phyloP scores from a whole-genome alignment of 2,888 invertebrate genomes.

The Agrotis exclamationis region DNA sequence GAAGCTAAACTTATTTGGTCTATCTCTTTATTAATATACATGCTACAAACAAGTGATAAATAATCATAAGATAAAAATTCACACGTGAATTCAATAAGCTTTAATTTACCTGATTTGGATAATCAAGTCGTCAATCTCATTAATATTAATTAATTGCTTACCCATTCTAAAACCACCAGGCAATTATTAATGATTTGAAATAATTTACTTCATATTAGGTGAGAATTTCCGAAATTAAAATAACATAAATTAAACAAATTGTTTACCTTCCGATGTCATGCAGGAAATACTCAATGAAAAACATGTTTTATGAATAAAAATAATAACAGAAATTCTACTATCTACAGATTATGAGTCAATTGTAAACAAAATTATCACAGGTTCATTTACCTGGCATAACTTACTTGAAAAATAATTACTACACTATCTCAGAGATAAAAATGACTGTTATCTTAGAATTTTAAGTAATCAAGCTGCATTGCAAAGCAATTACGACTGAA shows the following conservation, averaged over 20 bases:
- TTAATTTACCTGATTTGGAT: conserved; percentile 7
- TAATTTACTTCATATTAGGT: conserved; percentile 9
- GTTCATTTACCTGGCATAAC: conserved; percentile 52
- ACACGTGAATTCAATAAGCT: not conserved
- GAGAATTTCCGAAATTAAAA: conserved; percentile 15
- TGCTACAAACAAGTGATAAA: not conserved
- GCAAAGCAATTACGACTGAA: conserved; percentile 21
- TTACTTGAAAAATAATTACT: conserved; percentile 29
- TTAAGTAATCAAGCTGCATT: conserved; percentile 34
- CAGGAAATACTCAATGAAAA: conserved; percentile 36
- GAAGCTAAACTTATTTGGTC: not conserved
- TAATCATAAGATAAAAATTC: conserved; percentile 6
- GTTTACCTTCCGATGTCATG: conserved; percentile 35
- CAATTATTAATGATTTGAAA: conserved; percentile 9
- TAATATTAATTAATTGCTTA: conserved; percentile 14
- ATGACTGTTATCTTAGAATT: conserved; percentile 36
- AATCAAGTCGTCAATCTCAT: not conserved
- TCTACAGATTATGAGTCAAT: conserved; percentile 39
- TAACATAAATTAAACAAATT: conserved; percentile 17
- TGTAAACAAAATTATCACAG: conserved; percentile 36
- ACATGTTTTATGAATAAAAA: conserved; percentile 35
- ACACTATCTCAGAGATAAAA: conserved; percentile 43
- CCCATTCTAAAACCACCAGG: not conserved
- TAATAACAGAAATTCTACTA: conserved; percentile 32
- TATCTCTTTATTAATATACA: not conserved